Evolutionary conservation across 30 jellyfish, hydroid and myxozoan species (phyloP), one percentile per base, ranked within the genome.

Genomic region (Turritopsis rubra): DNA sequence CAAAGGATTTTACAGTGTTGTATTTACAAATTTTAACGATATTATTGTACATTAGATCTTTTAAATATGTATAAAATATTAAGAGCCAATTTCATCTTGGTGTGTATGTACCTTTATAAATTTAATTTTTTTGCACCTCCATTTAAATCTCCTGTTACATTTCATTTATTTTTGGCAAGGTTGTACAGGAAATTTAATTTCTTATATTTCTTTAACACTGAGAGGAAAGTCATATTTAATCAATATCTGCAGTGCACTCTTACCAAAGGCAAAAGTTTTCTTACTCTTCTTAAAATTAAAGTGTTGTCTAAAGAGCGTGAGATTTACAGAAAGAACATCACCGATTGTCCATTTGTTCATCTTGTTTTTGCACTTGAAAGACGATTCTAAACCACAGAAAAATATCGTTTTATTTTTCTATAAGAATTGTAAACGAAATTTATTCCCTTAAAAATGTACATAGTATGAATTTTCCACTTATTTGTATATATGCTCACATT

Each of bases 391-490:
- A 68, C 73, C 30, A 23, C 30, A n/a, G 77, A 68, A 68, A 19
- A 27, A 23, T 68, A 19, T n/a, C 30, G 77, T 23, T 68, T 7
- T 68, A 68, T 68, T 68, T 68, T 68, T 68, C 77, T 68, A 68
- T 68, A 68, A 27, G 77, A 41, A n/a, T 68, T 68, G 77, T n/a
- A 68, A 1, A 68, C 77, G 77, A 68, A n/a, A n/a, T 68, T n/a
- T 68, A n/a, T 68, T 27, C 77, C 28, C 28, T 68, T 7, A 27
- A n/a, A 27, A n/a, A 9, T 68, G 30, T 66, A 66, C 17, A 66
- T 68, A 68, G 28, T n/a, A n/a, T 77, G 72, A 77, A 77, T 77
- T 77, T 77, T 77, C 53, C 85, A 77, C 85, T 77, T 53, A 24
- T 77, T 77, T 77, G 85, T 77, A 77, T 29, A 77, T 77, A 77